Evolutionary conservation across 2,113 vertebrate species (phyloP), one percentile per base, ranked within the genome.

Genomic region (Eublepharis macularius): DNA sequence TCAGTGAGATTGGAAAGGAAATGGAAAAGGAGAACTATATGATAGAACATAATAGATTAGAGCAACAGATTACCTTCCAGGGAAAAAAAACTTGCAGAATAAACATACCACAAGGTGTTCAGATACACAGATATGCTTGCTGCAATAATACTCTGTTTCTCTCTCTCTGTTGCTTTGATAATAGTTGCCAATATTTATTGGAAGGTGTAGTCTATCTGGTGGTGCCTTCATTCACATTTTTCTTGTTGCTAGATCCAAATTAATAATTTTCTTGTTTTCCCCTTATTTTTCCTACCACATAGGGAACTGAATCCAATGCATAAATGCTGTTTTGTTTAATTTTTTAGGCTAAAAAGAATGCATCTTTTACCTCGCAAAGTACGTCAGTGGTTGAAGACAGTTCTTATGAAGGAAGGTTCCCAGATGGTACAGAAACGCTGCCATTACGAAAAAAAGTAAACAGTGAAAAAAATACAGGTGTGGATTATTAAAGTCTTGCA

Each of bases 381-480:
- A 65, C 47, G 17, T 68, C 89, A 19, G 26, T 81, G 81, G 85
- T 13, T 77, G 86, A 92, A 69, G 88, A 78, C 2, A 72, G 80
- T 66, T 65, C 5, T 11, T 75, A 21, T 1, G 29, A 90, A 13
- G 84, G 60, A 91, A 85, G 63, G 9, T 87, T 90, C 63, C 87
- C 91, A 2, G 90, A 92, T 14, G 85, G 86, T 13, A 77, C 77
- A 86, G 88, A 90, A 90, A 90, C 76, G 57, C 68, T 87, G 63
- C 63, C 83, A 36, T 84, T 88, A 68, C 86, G 85, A 49, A 81
- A 78, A 82, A 73, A 87, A 88, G 87, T 36, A 84, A 93, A 83
- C 7, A 21, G 41, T 39, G 49, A 12, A 81, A 45, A 88, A 91
- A 90, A 89, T 66, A 85, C 84, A 91, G 89, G 92, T 96, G 43